phyloP scores from a whole-genome alignment of 2,113 vertebrate species.

The Chionis minor region DNA sequence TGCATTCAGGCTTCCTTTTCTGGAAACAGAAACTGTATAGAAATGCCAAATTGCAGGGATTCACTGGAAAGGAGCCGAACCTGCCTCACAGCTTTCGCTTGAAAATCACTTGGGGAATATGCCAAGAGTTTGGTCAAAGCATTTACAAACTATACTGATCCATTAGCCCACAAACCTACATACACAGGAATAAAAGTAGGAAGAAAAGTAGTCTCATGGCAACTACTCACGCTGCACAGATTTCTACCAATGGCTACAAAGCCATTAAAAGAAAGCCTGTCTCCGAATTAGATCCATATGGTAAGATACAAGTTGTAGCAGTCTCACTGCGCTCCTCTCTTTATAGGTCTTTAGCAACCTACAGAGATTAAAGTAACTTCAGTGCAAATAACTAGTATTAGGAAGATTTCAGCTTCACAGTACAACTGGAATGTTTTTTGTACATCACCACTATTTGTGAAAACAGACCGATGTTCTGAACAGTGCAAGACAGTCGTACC shows the following conservation, averaged over 20 bases:
- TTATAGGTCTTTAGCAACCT: not conserved
- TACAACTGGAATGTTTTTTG: not conserved
- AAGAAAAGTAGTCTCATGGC: not conserved
- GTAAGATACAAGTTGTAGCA: not conserved
- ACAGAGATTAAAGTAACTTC: not conserved
- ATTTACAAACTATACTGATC: not conserved
- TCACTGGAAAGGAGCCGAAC: not conserved
- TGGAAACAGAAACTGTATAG: not conserved
- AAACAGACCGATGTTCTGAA: not conserved
- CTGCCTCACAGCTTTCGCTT: not conserved
- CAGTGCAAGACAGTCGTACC: accelerated
- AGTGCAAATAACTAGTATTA: not conserved
- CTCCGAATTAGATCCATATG: slow-evolving; percentile 26
- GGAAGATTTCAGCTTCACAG: not conserved
- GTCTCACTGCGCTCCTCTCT: not conserved
- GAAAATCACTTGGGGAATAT: not conserved
- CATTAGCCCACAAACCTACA: not conserved
- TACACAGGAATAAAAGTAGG: not conserved
- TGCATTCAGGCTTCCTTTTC: not conserved
- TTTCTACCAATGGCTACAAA: not conserved
- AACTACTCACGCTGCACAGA: not conserved
- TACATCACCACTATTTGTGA: not conserved
- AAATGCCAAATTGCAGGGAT: not conserved
- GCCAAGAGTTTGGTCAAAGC: not conserved
- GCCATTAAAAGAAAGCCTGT: not conserved